Conservation (phyloP, 1,140 invertebrate genomes). For the Mizuhopecten yessoensis region DNA sequence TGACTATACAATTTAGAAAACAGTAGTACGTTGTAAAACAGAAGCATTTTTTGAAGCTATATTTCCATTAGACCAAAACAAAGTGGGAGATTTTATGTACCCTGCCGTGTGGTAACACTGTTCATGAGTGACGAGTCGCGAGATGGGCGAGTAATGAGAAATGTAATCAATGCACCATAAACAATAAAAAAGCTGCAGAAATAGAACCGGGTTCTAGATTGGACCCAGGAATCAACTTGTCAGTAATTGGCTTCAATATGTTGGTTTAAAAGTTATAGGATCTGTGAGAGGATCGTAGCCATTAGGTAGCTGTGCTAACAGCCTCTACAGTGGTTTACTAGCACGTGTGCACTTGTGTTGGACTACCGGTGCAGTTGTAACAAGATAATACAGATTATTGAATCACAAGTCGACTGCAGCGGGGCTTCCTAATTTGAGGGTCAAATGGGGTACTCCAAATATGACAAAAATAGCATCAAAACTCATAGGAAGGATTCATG, state of each 20-base stretch:
- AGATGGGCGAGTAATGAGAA: no score
- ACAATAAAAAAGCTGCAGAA: neutral
- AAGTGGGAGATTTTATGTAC: no score
- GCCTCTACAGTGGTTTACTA: neutral
- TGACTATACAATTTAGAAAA: no score
- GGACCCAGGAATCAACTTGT: neutral
- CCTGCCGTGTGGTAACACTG: no score
- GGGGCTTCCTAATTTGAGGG: neutral
- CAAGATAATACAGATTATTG: neutral
- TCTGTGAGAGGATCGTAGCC: neutral
- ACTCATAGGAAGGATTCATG: neutral
- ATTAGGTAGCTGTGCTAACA: neutral
- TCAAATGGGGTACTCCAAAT: neutral
- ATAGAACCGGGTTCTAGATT: neutral
- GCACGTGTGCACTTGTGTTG: slow-evolving; percentile 26
- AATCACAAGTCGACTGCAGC: neutral
- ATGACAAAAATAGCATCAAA: neutral
- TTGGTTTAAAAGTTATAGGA: neutral
- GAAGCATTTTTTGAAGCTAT: no score
- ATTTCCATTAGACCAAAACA: no score
- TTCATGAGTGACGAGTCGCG: no score
- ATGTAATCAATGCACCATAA: neutral
- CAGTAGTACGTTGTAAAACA: no score
- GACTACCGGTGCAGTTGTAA: slow-evolving; percentile 11
- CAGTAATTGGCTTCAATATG: neutral